Base-by-base conservation (phyloP, 2,797 vertebrate genomes). In the Streptopelia turtur region DNA sequence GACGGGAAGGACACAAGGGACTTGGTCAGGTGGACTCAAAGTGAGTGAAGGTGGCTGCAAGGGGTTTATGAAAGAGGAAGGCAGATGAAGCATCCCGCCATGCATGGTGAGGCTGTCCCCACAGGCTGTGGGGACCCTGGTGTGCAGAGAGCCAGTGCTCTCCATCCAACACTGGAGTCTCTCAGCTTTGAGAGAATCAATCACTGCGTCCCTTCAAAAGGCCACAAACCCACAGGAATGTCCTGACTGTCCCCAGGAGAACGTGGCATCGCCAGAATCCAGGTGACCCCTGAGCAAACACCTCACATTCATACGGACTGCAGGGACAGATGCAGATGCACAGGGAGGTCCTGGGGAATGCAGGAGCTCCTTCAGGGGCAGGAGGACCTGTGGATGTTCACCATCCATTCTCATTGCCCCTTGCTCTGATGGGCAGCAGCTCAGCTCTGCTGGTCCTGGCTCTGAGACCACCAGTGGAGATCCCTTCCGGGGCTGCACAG, bases 161-260 rank as follows among this genome's bases (percentile, higher is more conserved):
- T 30, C 15, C 39, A 10, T 6, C 6, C 16, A 14, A 31, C 30
- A 8, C 13, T 13, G 35, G 12, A 21, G 9, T 8, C 55, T 39
- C 53, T 21, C 59, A 22, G 24, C 68, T 27, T 12, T 6, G n/a
- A 47, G 7, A 16, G 25, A 9, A 9, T n/a, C 27, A 11, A 21
- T 10, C 0, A 0, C 27, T 2, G 16, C 10, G 5, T 8, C 30
- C 16, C 11, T 68, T 28, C 47, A 23, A 18, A 43, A 35, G 68
- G n/a, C 10, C 33, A 14, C 30, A 45, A 14, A 10, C 30, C 12
- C 2, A 2, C 47, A 25, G 69, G 27, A 28, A 2, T 23, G 22
- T 6, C 39, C 35, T 41, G 41, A 1, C 13, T 77, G 41, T 25
- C 35, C 59, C 56, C 57, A 35, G 61, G 28, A 39, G 16, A n/a